A percentile compares a stretch with the other conserved stretches of the same genome.
Evolutionary conservation across 2,113 vertebrate species (phyloP).

Genomic region (Pangasianodon hypophthalmus): DNA sequence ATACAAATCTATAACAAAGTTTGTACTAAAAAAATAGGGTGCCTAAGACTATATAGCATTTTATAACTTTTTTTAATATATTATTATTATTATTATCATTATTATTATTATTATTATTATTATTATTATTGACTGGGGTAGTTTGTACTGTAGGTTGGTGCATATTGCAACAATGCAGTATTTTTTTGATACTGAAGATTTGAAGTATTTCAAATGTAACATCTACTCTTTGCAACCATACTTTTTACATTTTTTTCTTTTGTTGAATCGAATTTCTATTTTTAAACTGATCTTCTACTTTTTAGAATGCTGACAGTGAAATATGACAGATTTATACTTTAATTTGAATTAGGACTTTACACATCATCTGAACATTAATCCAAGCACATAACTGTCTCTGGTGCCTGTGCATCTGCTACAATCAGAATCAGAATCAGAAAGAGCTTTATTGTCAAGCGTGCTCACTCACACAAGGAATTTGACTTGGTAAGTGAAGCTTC

Average conservation of each 20-base stretch:
- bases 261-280: background rate
- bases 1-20: too few relatives aligned
- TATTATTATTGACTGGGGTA: background rate
- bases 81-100: background rate
- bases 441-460: too few relatives aligned
- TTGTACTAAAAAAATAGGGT: too few relatives aligned
- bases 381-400: too few relatives aligned
- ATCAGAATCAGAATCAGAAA: too few relatives aligned
- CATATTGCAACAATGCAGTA: too few relatives aligned
- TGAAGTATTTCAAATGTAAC: background rate
- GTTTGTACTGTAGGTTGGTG: background rate
- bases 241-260: background rate
- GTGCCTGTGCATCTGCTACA: too few relatives aligned
- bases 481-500: too few relatives aligned
- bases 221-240: background rate
- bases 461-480: too few relatives aligned
- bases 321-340: background rate
- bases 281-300: background rate
- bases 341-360: background rate
- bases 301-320: background rate
- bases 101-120: background rate
- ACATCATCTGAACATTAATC: background rate
- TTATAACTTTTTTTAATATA: background rate
- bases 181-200: background rate
- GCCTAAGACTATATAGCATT: too few relatives aligned